phyloP scores from a whole-genome alignment of 2,888 invertebrate genomes.

The Dolichomitus sp. region DNA sequence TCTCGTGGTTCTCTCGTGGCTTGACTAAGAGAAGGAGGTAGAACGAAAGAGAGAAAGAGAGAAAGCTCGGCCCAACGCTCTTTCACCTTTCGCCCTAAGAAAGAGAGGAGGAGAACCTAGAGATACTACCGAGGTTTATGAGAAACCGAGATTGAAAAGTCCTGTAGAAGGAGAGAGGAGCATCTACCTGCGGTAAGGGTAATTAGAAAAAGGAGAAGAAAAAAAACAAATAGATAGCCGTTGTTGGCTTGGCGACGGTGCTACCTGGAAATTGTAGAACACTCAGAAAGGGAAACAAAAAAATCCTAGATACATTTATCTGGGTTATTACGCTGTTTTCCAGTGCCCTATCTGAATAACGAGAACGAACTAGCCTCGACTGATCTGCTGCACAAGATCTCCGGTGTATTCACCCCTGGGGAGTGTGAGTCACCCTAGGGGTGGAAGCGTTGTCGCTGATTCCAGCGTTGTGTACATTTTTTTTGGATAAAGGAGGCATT shows the following conservation, averaged over 20 bases:
- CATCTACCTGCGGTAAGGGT: constrained; percentile 50
- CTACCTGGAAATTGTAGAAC: constrained; percentile 30
- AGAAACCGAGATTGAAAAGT: constrained; percentile 66
- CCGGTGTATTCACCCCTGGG: neutral
- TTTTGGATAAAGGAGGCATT: neutral
- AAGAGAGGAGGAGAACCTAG: constrained; percentile 12
- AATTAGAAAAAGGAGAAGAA: constrained; percentile 51
- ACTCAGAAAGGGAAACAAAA: neutral
- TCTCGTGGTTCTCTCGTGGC: constrained; percentile 46
- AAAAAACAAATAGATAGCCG: constrained; percentile 36
- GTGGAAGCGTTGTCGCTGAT: neutral
- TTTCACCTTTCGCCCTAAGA: constrained; percentile 24
- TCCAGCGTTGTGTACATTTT: constrained; percentile 6
- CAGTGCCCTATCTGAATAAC: constrained; percentile 52
- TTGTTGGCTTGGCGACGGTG: constrained; percentile 38
- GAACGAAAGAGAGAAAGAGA: constrained; percentile 31
- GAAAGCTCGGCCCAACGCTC: constrained; percentile 44
- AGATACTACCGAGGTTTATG: constrained; percentile 63
- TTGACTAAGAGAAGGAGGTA: constrained; percentile 19
- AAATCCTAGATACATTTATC: constrained; percentile 44
- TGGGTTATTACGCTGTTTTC: constrained; percentile 51
- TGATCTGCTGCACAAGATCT: neutral
- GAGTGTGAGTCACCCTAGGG: neutral
- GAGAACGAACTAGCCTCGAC: constrained; percentile 26
- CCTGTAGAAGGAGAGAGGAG: constrained; percentile 36